A percentile compares a stretch with the other conserved stretches of the same genome.
These are phyloP conservation scores for Xenotilapia caudafasciata DNA, from an alignment of 2,113 vertebrate species.

Conservation along the genomic window DNA sequence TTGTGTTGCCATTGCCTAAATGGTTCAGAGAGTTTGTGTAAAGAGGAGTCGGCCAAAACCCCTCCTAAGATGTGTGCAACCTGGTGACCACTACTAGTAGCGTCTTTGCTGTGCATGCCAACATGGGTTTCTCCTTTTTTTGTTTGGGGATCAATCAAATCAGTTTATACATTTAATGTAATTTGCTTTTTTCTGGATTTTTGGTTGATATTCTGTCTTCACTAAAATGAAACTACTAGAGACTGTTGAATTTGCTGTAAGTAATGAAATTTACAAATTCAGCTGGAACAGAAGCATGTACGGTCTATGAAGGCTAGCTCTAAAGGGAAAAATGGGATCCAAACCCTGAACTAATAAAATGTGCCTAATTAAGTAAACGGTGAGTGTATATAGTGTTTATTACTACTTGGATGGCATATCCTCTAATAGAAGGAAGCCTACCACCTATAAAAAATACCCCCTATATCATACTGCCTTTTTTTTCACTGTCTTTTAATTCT, in stretches of 20 bases:
- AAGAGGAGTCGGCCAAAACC: neutral
- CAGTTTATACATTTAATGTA: neutral
- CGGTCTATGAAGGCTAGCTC: neutral
- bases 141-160: neutral
- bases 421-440: neutral
- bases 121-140: neutral
- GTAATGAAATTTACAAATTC: neutral
- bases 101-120: neutral
- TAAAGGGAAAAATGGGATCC: neutral
- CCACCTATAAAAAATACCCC: neutral
- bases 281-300: neutral
- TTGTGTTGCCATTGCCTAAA: neutral
- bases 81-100: neutral
- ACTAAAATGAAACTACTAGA: neutral
- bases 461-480: neutral
- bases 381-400: neutral
- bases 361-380: neutral
- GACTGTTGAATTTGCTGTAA: neutral
- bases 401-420: neutral
- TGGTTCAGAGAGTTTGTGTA: neutral
- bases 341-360: neutral
- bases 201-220: neutral
- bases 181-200: neutral
- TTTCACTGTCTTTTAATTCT: neutral
- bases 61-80: neutral